Conservation (phyloP, 2,113 vertebrate genomes). For the Dasyurus viverrinus region DNA sequence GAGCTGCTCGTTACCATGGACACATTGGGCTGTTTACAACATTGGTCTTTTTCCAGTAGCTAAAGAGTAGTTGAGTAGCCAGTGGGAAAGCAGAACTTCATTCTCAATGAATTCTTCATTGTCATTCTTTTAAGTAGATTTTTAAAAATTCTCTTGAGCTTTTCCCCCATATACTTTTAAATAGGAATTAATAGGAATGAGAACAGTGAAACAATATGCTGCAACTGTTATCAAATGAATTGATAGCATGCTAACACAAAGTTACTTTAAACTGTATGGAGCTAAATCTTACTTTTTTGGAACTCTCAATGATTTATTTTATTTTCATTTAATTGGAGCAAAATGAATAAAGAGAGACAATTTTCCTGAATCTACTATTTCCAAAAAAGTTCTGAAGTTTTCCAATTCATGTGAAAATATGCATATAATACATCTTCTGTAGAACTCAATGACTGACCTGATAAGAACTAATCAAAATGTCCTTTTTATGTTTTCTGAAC, state of each 20-base stretch:
- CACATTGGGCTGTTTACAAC: not conserved
- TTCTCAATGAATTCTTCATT: not conserved
- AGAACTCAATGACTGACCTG: not conserved
- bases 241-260: accelerated
- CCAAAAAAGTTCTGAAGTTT: not conserved
- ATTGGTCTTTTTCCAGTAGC: not conserved
- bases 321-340: not conserved
- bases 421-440: accelerated
- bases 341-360: no score
- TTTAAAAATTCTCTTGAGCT: not conserved
- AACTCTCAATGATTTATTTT: not conserved
- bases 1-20: conserved; percentile 57
- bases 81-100: not conserved
- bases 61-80: not conserved
- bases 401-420: not conserved
- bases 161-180: not conserved
- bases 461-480: not conserved
- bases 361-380: not conserved
- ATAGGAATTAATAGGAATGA: not conserved
- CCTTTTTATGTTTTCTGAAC: not conserved
- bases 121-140: not conserved
- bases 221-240: not conserved
- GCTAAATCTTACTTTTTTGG: not conserved
- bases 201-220: not conserved
- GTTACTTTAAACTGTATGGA: not conserved